phyloP scores from a whole-genome alignment of 2,888 invertebrate genomes.

The Drosophila stalkeri region DNA sequence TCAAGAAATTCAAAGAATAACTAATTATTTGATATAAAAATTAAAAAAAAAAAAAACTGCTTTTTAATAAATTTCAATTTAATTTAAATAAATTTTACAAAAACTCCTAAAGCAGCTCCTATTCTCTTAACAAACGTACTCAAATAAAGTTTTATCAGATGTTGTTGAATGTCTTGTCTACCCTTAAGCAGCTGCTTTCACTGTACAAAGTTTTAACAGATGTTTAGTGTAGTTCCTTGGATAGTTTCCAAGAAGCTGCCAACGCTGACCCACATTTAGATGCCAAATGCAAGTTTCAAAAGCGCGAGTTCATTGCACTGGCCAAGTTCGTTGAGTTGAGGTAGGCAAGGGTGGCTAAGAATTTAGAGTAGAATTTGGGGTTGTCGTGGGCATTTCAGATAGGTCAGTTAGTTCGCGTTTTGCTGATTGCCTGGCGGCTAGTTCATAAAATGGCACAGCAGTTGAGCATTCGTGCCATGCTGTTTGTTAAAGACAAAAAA shows the following conservation, averaged over 20 bases:
- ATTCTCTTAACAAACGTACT: no score
- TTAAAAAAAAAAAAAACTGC: no score
- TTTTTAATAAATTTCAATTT: no score
- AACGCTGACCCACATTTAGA: constrained; percentile 38
- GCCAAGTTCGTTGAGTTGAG: background rate
- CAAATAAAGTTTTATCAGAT: background rate
- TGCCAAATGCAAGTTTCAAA: constrained; percentile 10
- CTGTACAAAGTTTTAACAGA: constrained; percentile 3
- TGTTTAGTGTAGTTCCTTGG: background rate
- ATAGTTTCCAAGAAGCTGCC: constrained; percentile 6
- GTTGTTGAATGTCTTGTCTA: background rate
- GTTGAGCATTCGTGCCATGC: constrained; percentile 33
- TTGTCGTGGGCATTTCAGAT: constrained; percentile 20
- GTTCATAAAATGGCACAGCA: constrained; percentile 44
- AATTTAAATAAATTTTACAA: no score
- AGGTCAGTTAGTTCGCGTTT: constrained; percentile 54
- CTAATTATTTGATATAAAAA: no score
- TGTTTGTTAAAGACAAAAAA: constrained; percentile 30
- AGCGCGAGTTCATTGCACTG: constrained; percentile 54
- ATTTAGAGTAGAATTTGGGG: constrained; percentile 9
- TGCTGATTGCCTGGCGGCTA: constrained; percentile 45
- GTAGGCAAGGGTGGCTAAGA: background rate
- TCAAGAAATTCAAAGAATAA: no score
- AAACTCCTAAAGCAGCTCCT: no score
- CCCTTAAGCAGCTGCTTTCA: background rate